These are phyloP conservation scores for Ceratotherium simum DNA, from an alignment of 2,113 vertebrate genomes.

Conservation along the genomic window DNA sequence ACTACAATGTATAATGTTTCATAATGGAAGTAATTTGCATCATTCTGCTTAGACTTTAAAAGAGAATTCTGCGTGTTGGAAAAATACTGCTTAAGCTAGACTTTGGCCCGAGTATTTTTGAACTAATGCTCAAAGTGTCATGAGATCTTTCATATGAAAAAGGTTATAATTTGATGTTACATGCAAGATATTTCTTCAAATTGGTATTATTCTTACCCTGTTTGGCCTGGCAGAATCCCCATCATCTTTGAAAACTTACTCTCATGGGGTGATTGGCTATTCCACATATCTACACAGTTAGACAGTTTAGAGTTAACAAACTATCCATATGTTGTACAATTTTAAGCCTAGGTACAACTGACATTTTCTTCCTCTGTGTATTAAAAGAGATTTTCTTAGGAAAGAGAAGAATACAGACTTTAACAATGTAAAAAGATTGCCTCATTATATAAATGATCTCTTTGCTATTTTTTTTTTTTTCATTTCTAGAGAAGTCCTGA, in stretches of 20 bases:
- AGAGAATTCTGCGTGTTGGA: neutral
- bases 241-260: neutral
- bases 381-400: slow-evolving; percentile 49
- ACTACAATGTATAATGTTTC: slow-evolving; percentile 39
- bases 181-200: slow-evolving; percentile 21
- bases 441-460: slow-evolving; percentile 35
- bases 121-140: slow-evolving; percentile 43
- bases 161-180: slow-evolving; percentile 4
- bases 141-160: slow-evolving; percentile 28
- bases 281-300: neutral
- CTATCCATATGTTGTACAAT: neutral
- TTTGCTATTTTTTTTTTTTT: slow-evolving; percentile 47
- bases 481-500: slow-evolving; percentile 11
- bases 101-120: slow-evolving; percentile 27
- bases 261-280: neutral
- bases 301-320: slow-evolving; percentile 21
- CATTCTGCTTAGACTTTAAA: slow-evolving; percentile 61
- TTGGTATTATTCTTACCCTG: neutral
- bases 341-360: slow-evolving; percentile 42
- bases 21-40: neutral
- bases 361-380: slow-evolving; percentile 41
- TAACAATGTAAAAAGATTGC: slow-evolving; percentile 26
- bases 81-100: neutral
- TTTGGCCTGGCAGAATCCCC: neutral
- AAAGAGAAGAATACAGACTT: slow-evolving; percentile 55